Base-by-base conservation (phyloP, 2,797 vertebrate genomes). In the Anableps anableps region DNA sequence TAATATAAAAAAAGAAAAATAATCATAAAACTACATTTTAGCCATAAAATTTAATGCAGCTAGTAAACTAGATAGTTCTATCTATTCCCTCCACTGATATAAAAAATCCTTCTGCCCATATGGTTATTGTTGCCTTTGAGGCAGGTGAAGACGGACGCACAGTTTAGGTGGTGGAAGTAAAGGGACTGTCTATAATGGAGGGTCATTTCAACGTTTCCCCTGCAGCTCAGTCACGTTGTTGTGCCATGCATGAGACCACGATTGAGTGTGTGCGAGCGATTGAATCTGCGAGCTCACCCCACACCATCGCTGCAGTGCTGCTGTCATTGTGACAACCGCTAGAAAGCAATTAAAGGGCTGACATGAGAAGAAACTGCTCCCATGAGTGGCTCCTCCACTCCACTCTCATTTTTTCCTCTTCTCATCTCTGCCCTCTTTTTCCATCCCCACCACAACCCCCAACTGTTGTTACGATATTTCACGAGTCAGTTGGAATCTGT, bases 281-380 rank as follows among this genome's bases (percentile, higher is more conserved):
- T 36, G 29, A 21, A 53, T 77, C 80, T 38, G 64, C 79, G 17
- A 71, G 77, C 2, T 78, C 51, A n/a, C 34, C 31, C 16, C 23
- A 5, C 29, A 17, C 86, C 84, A 76, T 92, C 91, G 89, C 90
- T 82, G 89, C 87, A 91, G 93, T 87, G 83, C 89, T 86, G 85
- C 89, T 93, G 92, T 93, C 94, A 94, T 90, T 86, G 90, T 94
- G 89, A 93, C 93, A 94, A 94, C 90, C 86, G 91, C 91, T 85
- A 77, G 91, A 92, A 92, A 94, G 93, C 93, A 93, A 94, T 95
- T 94, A 94, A 92, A 94, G 91, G 75, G 86, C 91, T 87, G 93
- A 93, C 90, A 94, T 90, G 91, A 92, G 91, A 93, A 88, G 87
- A 91, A 92, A 91, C 87, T 82, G 89, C 88, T 93, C 94, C 92